Evolutionary conservation across 2,113 vertebrate genomes (phyloP).

Genomic region (Myotis lucifugus): DNA sequence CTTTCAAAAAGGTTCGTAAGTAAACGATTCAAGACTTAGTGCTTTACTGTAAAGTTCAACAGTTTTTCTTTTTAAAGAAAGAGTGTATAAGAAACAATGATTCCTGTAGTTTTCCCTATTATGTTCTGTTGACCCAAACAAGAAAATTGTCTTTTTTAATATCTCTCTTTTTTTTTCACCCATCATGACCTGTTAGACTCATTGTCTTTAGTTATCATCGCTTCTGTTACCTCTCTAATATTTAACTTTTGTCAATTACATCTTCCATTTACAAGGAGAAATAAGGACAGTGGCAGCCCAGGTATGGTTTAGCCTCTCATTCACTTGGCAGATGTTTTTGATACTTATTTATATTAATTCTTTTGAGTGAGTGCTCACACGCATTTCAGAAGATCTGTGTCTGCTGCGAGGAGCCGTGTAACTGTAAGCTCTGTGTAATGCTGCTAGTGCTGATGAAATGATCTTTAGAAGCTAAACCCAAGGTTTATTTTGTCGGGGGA

Average conservation of each 20-base stretch:
- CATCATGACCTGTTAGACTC: not conserved
- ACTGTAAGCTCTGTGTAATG: not conserved
- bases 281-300: not conserved
- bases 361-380: not conserved
- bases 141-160: not conserved
- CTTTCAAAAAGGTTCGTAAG: constrained; percentile 47
- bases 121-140: not conserved
- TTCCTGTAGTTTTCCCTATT: not conserved
- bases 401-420: not conserved
- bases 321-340: not conserved
- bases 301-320: not conserved
- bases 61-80: not conserved
- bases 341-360: not conserved
- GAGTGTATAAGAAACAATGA: not conserved
- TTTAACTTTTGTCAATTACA: not conserved
- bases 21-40: constrained; percentile 55
- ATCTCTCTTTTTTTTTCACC: not conserved
- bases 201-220: not conserved
- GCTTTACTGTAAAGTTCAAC: not conserved
- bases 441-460: not conserved
- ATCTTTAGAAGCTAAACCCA: not conserved
- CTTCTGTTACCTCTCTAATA: not conserved
- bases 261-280: not conserved
- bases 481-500: not conserved
- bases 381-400: not conserved